Conservation (phyloP, 2,888 invertebrate species). For the Coremacera marginata region DNA sequence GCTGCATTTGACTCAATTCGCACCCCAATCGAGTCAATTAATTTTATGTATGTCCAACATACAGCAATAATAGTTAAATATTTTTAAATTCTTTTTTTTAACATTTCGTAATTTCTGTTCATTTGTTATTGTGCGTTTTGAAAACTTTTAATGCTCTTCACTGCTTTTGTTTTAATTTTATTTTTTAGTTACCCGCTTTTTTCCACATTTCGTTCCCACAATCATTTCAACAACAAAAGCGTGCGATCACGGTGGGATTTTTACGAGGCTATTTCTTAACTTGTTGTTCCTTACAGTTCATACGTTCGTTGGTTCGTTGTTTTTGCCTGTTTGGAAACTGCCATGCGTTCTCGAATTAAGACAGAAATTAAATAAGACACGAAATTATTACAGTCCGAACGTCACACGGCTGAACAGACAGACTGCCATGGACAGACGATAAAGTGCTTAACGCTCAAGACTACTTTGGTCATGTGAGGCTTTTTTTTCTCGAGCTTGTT, state of each 20-base stretch:
- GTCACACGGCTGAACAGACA: not conserved
- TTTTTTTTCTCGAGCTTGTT: not conserved
- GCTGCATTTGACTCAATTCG: too few relatives aligned
- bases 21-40: too few relatives aligned
- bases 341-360: conserved; percentile 33
- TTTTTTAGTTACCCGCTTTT: not conserved
- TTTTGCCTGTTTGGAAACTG: not conserved
- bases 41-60: too few relatives aligned
- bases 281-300: not conserved
- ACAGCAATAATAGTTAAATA: too few relatives aligned
- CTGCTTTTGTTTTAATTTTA: not conserved
- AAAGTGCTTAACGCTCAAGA: too few relatives aligned
- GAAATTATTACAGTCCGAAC: conserved; percentile 34
- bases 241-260: conserved; percentile 40
- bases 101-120: too few relatives aligned
- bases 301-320: not conserved
- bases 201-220: conserved; percentile 34
- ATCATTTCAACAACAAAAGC: conserved; percentile 16
- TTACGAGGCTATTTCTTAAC: conserved; percentile 17
- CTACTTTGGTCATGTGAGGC: too few relatives aligned
- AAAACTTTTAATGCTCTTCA: too few relatives aligned
- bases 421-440: not conserved
- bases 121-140: too few relatives aligned
- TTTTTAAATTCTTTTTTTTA: too few relatives aligned
- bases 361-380: conserved; percentile 41